Conservation (phyloP, 2,888 invertebrate species). For the Trachelus iudaicus region DNA sequence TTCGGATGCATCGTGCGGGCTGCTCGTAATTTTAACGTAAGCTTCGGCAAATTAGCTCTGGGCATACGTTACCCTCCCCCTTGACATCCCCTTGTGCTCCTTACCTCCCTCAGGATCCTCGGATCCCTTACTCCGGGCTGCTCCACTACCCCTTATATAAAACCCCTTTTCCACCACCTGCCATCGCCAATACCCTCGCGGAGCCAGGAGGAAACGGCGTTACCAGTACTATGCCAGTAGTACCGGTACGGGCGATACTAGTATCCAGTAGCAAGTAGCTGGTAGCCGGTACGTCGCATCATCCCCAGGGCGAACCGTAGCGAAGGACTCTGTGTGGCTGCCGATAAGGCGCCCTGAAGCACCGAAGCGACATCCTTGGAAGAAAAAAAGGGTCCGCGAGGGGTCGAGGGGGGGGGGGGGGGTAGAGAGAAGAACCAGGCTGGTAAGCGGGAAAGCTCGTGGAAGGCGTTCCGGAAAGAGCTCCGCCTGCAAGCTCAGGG, state of each 20-base stretch:
- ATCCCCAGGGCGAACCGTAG: background rate
- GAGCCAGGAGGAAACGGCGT: background rate
- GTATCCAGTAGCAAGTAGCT: background rate
- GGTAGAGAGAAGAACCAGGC: conserved; percentile 1
- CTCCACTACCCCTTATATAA: background rate
- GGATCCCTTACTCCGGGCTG: background rate
- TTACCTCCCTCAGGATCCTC: background rate
- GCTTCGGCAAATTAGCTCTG: conserved; percentile 60
- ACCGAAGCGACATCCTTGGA: conserved; percentile 23
- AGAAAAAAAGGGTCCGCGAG: conserved; percentile 33
- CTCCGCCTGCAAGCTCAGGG: conserved; percentile 60
- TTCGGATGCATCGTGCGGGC: conserved; percentile 53
- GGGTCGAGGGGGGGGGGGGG: conserved; percentile 12
- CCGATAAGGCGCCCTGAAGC: background rate
- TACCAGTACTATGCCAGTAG: background rate
- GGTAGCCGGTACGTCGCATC: background rate
- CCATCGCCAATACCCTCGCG: background rate
- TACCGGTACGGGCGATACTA: background rate
- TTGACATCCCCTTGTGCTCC: conserved; percentile 12
- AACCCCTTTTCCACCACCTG: background rate
- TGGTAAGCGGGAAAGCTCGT: conserved; percentile 28
- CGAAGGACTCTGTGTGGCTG: background rate
- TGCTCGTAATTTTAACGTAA: conserved; percentile 57
- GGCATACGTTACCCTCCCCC: conserved; percentile 58
- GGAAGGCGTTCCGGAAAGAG: conserved; percentile 54